Evolutionary conservation across 2,113 vertebrate genomes (phyloP).

Genomic region (Paracanthobrama guichenoti): DNA sequence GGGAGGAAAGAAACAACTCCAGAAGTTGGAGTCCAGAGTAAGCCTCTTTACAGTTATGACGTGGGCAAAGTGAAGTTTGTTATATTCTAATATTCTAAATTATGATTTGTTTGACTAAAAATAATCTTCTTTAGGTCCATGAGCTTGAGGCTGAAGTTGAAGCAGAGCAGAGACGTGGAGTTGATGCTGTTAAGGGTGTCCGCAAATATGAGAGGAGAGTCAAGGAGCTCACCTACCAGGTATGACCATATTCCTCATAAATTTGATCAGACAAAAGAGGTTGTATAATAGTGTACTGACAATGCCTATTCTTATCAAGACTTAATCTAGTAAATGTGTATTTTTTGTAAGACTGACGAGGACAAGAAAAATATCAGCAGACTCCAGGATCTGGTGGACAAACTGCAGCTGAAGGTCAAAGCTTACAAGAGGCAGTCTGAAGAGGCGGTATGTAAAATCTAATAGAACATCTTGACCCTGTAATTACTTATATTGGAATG

Average conservation of each 20-base stretch:
- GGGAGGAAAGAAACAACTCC: conserved; percentile 84
- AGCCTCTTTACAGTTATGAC: neutral
- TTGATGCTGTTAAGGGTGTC: no score
- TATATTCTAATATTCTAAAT: no score
- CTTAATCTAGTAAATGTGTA: neutral
- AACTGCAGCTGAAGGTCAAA: conserved; percentile 83
- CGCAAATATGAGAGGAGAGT: no score
- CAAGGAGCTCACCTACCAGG: neutral
- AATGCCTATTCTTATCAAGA: neutral
- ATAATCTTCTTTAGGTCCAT: no score
- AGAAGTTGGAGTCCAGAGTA: conserved; percentile 75
- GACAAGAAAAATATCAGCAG: conserved; percentile 54
- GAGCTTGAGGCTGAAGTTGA: no score
- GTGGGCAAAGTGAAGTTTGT: no score
- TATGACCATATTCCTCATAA: neutral
- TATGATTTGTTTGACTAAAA: no score
- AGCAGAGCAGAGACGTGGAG: no score
- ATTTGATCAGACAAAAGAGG: neutral
- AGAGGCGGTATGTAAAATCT: conserved; percentile 69
- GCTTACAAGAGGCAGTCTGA: conserved; percentile 65
- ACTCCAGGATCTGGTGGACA: conserved; percentile 74
- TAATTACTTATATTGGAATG: neutral
- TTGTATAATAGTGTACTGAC: no score
- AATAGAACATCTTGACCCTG: neutral
- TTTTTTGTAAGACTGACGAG: conserved; percentile 50